Base-by-base conservation (phyloP, 2,797 vertebrate species). In the Gobio occitaniae region DNA sequence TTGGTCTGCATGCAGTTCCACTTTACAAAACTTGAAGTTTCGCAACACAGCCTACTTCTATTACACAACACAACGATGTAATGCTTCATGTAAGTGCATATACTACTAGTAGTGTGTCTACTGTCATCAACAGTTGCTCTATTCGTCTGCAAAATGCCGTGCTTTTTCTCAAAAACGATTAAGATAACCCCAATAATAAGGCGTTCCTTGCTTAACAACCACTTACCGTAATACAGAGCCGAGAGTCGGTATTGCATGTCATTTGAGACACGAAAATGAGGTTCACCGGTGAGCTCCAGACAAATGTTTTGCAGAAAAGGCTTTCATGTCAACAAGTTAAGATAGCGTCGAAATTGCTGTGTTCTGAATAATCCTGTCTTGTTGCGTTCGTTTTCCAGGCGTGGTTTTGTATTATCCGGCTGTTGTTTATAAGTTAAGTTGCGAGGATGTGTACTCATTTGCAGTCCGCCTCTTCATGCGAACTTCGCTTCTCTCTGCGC, bases 51-150 rank as follows among this genome's bases (percentile, higher is more conserved):
- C 41, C 54, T 85, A 12, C 87, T 90, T 88, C 80, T 79, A 87
- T 95, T 94, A 93, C 93, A 92, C 93, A 94, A 95, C 89, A 88
- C 69, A 76, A 68, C 29, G 84, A 88, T 87, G 65, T 25, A 84
- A 47, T 79, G 78, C 41, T 65, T 81, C 41, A 70, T 66, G 71
- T 61, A 81, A 85, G n/a, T 66, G 17, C 48, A 61, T 36, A 11
- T 7, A 61, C 25, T 76, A 50, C 61, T 17, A 59, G 16, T 38
- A 47, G 19, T 32, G 48, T 69, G 56, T 38, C 2, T 6, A 56
- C 61, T 1, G 68, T 63, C 36, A 44, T 9, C 65, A 54, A 70
- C 19, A 78, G 38, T 70, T 78, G 48, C 17, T 72, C 5, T 47
- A 2, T 63, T 52, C 44, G 52, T 54, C 21, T 12, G 63, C 74